Percentiles rank a stretch among this genome's conserved stretches.
Evolutionary conservation across 1,140 invertebrate genomes (phyloP).

Genomic region (Brachionus koreanus): DNA sequence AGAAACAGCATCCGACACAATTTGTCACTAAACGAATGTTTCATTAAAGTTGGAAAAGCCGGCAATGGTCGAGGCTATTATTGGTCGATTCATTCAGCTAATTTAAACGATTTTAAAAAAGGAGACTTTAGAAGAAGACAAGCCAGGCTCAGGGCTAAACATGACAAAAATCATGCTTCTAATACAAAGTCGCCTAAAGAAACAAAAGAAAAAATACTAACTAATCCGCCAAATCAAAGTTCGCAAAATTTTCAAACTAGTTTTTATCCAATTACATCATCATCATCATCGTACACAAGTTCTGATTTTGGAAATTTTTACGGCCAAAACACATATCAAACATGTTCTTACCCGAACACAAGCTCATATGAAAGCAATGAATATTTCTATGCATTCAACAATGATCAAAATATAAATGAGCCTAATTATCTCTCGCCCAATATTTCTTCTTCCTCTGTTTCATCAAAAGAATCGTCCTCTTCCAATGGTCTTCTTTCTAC

Average conservation of each 20-base stretch:
- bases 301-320: not conserved
- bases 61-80: slow-evolving; percentile 93
- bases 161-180: slow-evolving; percentile 22
- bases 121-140: slow-evolving; percentile 90
- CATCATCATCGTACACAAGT: not conserved
- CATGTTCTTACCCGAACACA: not conserved
- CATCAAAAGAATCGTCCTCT: not conserved
- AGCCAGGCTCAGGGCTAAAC: slow-evolving; percentile 68
- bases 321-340: not conserved
- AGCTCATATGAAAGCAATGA: not conserved
- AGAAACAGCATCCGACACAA: slow-evolving; percentile 92
- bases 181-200: not conserved
- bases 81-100: slow-evolving; percentile 94
- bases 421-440: not conserved
- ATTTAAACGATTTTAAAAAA: slow-evolving; percentile 84
- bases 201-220: not conserved
- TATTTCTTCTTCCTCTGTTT: not conserved
- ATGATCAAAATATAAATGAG: not conserved
- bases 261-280: not conserved
- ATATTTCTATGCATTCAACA: slow-evolving; percentile 5
- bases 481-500: not conserved
- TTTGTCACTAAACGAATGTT: slow-evolving; percentile 92
- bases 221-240: not conserved
- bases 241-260: slow-evolving; percentile 6
- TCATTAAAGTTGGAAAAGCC: slow-evolving; percentile 77